These are phyloP conservation scores for Camelus dromedarius DNA, from an alignment of 2,113 vertebrate species.

Conservation along the genomic window DNA sequence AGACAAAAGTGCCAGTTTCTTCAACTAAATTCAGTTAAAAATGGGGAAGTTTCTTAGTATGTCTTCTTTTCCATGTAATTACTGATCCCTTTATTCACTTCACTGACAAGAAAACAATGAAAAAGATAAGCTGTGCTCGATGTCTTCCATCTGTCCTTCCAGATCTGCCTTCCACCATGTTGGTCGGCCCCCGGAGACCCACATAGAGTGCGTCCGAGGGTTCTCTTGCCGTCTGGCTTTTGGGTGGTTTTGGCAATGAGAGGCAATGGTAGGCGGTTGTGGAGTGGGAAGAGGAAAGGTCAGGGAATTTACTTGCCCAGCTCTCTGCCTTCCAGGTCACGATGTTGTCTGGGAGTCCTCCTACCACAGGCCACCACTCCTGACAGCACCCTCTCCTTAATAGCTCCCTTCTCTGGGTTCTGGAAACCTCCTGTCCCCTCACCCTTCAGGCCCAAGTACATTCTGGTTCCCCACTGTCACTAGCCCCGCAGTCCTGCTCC, in stretches of 20 bases:
- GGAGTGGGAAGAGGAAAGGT: background rate
- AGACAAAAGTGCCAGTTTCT: background rate
- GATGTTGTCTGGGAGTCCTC: background rate
- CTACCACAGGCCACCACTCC: background rate
- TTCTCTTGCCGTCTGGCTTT: background rate
- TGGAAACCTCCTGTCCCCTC: background rate
- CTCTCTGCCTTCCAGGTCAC: background rate
- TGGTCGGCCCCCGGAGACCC: background rate
- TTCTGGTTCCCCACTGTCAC: background rate
- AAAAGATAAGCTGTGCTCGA: background rate
- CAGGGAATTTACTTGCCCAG: background rate
- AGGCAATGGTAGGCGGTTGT: background rate
- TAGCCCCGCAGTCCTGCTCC: background rate
- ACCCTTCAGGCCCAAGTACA: background rate
- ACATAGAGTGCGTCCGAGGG: background rate
- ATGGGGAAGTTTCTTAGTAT: background rate
- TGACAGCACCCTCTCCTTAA: background rate
- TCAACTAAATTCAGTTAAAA: background rate
- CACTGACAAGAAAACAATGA: background rate
- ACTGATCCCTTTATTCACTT: background rate
- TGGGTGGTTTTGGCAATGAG: background rate
- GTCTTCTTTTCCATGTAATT: background rate
- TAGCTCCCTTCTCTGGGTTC: background rate
- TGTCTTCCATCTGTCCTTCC: slow-evolving; percentile 17
- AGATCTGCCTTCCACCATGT: background rate